Evolutionary conservation across 2,797 vertebrate species (phyloP), one percentile per base, ranked within the genome.

Genomic region (Intellagama lesueurii): DNA sequence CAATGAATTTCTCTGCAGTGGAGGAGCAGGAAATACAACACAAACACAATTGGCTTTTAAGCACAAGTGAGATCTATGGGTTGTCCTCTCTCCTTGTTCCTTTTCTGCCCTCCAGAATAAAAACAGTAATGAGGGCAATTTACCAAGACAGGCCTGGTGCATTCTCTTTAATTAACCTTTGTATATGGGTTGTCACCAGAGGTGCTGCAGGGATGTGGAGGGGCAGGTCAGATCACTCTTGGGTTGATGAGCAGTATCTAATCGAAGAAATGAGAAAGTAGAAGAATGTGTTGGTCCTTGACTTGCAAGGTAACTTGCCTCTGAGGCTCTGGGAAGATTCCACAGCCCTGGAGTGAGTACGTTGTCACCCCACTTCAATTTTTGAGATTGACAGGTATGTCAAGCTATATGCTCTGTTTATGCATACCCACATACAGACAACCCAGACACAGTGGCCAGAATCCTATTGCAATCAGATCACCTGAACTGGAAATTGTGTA

Each of bases 1-100:
- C 87, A 93, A 86, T 78, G 90, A 92, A 81, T 52, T 88, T 72
- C 22, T 91, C 6, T 66, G 86, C 49, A 87, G 88, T 90, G 73
- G 86, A 90, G 81, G 93, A 56, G 77, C 75, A 91, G 91, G 75
- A 66, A 90, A 47, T 81, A 86, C 44, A 79, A 92, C 2, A 47
- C 87, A 90, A 30, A 1, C 0, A 68, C 78, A 87, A 72, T 90
- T 91, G 89, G 93, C 89, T 49, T 84, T 17, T 14, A 72, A 92
- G 26, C 0, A 35, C 81, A 86, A 60, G 3, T 87, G 75, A 91
- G 90, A 89, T 16, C 1, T 4, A 70, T 7, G 69, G 88, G 72
- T 35, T 73, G 77, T 83, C 44, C 83, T 87, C 44, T 5, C 5
- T 92, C 11, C 64, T 76, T 90, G 85, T 2, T 0, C 22, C 35